These are phyloP conservation scores for Drosophila mulleri DNA, from an alignment of 2,888 invertebrate genomes.

Conservation along the genomic window DNA sequence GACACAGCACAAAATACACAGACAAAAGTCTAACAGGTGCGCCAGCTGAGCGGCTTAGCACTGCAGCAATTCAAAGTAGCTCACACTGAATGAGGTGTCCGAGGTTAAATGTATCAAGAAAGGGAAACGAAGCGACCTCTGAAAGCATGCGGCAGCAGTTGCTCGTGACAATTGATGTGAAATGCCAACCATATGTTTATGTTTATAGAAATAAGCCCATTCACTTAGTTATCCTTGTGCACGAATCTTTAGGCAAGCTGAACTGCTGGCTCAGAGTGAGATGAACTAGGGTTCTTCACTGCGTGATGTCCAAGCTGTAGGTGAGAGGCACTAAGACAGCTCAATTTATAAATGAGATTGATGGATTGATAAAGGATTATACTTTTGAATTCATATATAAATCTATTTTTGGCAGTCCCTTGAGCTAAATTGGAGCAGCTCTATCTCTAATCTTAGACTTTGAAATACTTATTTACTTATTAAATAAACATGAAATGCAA, in stretches of 20 bases:
- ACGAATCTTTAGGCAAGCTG: neutral
- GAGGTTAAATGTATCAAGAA: constrained; percentile 49
- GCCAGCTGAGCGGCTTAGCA: constrained; percentile 62
- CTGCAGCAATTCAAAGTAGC: constrained; percentile 31
- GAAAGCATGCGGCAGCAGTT: constrained; percentile 36
- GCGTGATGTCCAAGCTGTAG: neutral
- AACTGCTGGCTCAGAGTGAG: neutral
- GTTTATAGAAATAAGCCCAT: constrained; percentile 6
- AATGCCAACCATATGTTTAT: constrained; percentile 12
- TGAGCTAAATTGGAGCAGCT: neutral
- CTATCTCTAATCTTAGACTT: neutral
- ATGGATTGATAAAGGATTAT: neutral
- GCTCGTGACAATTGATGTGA: constrained; percentile 42
- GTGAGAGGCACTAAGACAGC: neutral
- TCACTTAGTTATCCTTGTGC: neutral
- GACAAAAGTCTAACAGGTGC: constrained; percentile 76
- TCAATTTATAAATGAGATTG: neutral
- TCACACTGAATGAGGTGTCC: constrained; percentile 49
- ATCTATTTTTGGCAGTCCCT: neutral
- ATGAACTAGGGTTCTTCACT: neutral
- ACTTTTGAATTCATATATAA: neutral
- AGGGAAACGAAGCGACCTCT: constrained; percentile 9
- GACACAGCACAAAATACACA: constrained; percentile 12
- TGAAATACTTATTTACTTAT: neutral
- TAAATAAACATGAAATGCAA: neutral